These are phyloP conservation scores for Anarsia innoxiella DNA, from an alignment of 2,888 invertebrate genomes.

Conservation along the genomic window DNA sequence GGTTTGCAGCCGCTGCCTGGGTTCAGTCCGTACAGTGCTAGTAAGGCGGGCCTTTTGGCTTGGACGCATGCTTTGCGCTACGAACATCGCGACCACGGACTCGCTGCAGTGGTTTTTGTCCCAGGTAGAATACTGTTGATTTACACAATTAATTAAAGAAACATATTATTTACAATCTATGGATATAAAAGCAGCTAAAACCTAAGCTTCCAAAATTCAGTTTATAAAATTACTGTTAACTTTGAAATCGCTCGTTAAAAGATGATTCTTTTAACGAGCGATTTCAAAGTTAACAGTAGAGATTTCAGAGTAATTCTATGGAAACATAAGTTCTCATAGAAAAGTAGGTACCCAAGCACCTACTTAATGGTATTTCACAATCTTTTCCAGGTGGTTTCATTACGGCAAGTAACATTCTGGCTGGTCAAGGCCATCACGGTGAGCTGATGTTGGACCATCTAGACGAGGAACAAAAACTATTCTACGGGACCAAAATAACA, in stretches of 20 bases:
- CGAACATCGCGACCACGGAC: slow-evolving; percentile 82
- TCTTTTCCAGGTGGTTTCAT: slow-evolving; percentile 81
- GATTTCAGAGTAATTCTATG: background rate
- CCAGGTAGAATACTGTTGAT: slow-evolving; percentile 80
- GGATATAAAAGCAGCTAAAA: too few relatives aligned
- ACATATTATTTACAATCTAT: too few relatives aligned
- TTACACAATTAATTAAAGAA: too few relatives aligned
- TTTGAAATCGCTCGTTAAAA: too few relatives aligned
- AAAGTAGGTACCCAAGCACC: background rate
- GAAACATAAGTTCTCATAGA: too few relatives aligned
- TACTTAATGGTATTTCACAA: too few relatives aligned
- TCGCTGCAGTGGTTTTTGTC: slow-evolving; percentile 82
- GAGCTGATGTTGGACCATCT: slow-evolving; percentile 79
- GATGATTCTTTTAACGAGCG: too few relatives aligned
- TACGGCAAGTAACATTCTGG: slow-evolving; percentile 79
- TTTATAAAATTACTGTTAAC: too few relatives aligned
- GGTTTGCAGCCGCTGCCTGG: slow-evolving; percentile 82
- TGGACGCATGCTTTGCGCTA: slow-evolving; percentile 84
- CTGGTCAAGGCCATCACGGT: slow-evolving; percentile 76
- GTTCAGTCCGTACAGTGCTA: slow-evolving; percentile 85
- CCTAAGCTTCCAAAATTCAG: too few relatives aligned
- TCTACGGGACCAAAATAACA: slow-evolving; percentile 81
- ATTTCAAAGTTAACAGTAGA: too few relatives aligned
- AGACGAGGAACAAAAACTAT: slow-evolving; percentile 74
- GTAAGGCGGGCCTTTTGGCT: slow-evolving; percentile 84